phyloP scores from a whole-genome alignment of 2,797 vertebrate species.

The Megaceryle alcyon region DNA sequence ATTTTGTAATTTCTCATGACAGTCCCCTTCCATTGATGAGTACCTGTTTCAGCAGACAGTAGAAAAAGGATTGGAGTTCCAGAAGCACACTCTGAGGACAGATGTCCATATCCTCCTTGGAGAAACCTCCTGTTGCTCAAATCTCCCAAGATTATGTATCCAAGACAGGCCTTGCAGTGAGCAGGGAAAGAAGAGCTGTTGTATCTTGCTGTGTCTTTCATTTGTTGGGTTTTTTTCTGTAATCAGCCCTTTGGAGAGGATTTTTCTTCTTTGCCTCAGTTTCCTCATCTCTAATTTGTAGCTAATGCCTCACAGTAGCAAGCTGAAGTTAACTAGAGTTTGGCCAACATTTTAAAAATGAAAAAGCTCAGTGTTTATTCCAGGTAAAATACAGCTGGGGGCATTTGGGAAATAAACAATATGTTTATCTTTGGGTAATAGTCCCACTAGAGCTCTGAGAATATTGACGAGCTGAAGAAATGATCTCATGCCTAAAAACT shows the following conservation, averaged over 20 bases:
- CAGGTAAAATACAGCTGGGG: neutral
- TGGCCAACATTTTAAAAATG: neutral
- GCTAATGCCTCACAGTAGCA: neutral
- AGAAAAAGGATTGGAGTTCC: neutral
- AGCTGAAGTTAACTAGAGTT: neutral
- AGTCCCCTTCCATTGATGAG: neutral
- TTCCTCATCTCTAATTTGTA: neutral
- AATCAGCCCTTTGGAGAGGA: neutral
- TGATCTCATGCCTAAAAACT: neutral
- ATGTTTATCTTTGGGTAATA: neutral
- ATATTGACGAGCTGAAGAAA: neutral
- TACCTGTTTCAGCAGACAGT: accelerated
- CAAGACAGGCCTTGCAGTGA: neutral
- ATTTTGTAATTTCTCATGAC: neutral
- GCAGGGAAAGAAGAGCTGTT: neutral
- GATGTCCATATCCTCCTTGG: neutral
- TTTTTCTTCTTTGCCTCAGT: neutral
- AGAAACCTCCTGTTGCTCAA: neutral
- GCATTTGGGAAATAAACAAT: neutral
- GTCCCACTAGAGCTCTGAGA: neutral
- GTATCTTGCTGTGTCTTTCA: neutral
- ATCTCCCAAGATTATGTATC: neutral
- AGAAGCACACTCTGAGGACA: neutral
- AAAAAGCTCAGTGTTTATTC: neutral
- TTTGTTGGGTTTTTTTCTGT: too few relatives aligned